Evolutionary conservation across 1,140 invertebrate species (phyloP).

Genomic region (Ephestia elutella): DNA sequence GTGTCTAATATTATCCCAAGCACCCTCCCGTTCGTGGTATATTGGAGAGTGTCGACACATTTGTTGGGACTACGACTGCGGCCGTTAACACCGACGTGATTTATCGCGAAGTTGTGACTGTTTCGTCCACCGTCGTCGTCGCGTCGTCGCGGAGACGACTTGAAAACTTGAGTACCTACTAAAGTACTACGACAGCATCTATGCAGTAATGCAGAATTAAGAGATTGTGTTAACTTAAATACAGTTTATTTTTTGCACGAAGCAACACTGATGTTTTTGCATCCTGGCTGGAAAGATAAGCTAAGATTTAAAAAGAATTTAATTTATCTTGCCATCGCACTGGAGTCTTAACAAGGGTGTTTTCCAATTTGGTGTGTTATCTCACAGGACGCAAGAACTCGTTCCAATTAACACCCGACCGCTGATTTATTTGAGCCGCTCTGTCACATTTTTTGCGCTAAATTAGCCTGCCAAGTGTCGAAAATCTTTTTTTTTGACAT

Average conservation of each 20-base stretch:
- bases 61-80: constrained; percentile 35
- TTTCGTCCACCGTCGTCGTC: constrained; percentile 7
- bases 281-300: neutral
- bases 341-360: neutral
- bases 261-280: too few relatives aligned
- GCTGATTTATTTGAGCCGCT: constrained; percentile 49
- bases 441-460: constrained; percentile 43
- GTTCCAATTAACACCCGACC: constrained; percentile 60
- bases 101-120: constrained; percentile 41
- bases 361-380: constrained; percentile 29
- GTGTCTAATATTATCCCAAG: constrained; percentile 47
- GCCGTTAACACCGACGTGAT: constrained; percentile 50
- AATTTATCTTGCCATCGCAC: constrained; percentile 2
- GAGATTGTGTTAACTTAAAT: too few relatives aligned
- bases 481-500: neutral
- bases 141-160: neutral
- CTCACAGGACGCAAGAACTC: constrained; percentile 41
- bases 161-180: too few relatives aligned
- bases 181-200: too few relatives aligned
- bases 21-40: constrained; percentile 34
- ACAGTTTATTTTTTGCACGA: neutral
- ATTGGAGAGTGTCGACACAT: constrained; percentile 59
- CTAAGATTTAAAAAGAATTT: neutral
- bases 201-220: too few relatives aligned
- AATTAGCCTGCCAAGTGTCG: constrained; percentile 48